Evolutionary conservation across 2,113 vertebrate species (phyloP), one percentile per base, ranked within the genome.

Genomic region (Microtus oregoni): DNA sequence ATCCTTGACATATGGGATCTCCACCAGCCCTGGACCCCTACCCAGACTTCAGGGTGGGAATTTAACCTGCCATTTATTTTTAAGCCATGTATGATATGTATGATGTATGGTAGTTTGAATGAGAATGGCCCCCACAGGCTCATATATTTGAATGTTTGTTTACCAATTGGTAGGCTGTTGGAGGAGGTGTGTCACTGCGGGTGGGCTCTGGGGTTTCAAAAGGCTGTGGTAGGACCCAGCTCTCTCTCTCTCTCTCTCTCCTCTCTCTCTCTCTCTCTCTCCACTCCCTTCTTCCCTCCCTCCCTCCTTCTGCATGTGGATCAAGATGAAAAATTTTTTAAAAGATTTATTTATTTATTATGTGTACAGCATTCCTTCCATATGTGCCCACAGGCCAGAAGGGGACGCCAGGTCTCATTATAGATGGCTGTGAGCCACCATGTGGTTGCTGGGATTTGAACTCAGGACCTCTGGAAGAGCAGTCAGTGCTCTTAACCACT

Each of bases 281-380:
- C 11, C 4, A 1, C 12, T 9, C 20, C 0, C 32, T 20, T 15
- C 19, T 15, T 50, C 47, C 2, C 2, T 30, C 7, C 32, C 28
- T 32, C 38, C 13, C 20, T 24, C 72, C 22, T 41, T 75, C 77
- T 38, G 32, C 22, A 8, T 41, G 13, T 26, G 24, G 35, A 63
- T 63, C n/a, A 83, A 13, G n/a, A 28, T 41, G 55, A 14, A 61
- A 26, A 14, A 0, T 4, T 55, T 55, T 55, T 55, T 55, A 1
- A 55, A 55, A 55, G 52, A 55, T 55, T 55, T 55, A 55, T 15
- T 55, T 55, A 55, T 55, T 55, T 55, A 55, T 17, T 55, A 55
- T 55, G 14, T 55, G 52, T 17, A 55, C 14, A 55, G 14, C 52
- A 15, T 55, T 55, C 52, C 52, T 14, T 55, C 52, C 52, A 55